These are phyloP conservation scores for Engraulis encrasicolus DNA, from an alignment of 2,113 vertebrate species.

Conservation along the genomic window DNA sequence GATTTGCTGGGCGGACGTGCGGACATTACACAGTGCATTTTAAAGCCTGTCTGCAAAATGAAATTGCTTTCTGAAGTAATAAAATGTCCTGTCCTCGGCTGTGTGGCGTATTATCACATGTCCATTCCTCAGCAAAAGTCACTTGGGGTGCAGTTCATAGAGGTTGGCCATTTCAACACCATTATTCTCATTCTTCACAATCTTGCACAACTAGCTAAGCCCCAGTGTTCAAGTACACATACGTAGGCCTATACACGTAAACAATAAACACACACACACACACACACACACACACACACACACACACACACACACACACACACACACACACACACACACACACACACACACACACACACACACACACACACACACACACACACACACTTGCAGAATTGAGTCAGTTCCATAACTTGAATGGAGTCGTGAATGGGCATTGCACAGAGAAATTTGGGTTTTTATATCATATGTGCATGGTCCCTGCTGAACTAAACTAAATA, in stretches of 20 bases:
- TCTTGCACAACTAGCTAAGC: too few species aligned
- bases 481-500: too few species aligned
- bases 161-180: background rate
- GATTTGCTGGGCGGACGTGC: background rate
- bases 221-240: too few species aligned
- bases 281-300: slow-evolving; percentile 11
- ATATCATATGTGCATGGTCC: too few species aligned
- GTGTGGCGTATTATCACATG: background rate
- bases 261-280: background rate
- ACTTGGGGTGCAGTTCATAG: background rate
- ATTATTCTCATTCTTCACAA: background rate
- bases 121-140: background rate
- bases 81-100: background rate
- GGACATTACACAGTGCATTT: background rate
- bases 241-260: background rate
- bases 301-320: background rate
- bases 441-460: too few species aligned
- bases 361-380: background rate
- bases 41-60: background rate
- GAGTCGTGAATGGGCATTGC: background rate
- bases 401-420: background rate
- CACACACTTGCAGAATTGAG: background rate
- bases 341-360: background rate
- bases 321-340: background rate
- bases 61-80: slow-evolving; percentile 10